Evolutionary conservation across 1,140 invertebrate species (phyloP).

Genomic region (Drosophila sp.): DNA sequence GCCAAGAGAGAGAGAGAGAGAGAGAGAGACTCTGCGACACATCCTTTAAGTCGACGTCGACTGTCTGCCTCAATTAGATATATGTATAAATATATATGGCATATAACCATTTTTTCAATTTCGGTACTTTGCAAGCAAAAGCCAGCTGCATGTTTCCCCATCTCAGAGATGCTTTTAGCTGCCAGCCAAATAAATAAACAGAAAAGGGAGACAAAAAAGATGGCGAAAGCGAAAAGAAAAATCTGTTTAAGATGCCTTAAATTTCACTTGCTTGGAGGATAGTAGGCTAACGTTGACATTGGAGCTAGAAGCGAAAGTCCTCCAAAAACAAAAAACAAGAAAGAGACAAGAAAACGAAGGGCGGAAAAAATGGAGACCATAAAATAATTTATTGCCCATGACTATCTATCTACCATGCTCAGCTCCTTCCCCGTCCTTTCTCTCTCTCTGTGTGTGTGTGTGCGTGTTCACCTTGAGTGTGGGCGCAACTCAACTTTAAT

Average conservation of each 20-base stretch:
- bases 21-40: background rate
- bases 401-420: background rate
- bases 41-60: constrained; percentile 7
- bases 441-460: background rate
- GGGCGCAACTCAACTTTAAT: constrained; percentile 53
- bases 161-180: constrained; percentile 35
- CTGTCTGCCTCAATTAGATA: constrained; percentile 18
- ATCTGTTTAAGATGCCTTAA: constrained; percentile 22
- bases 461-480: constrained; percentile 34
- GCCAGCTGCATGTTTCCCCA: constrained; percentile 21
- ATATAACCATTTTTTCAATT: constrained; percentile 6
- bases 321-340: background rate
- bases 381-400: constrained; percentile 52
- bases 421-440: background rate
- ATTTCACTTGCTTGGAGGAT: constrained; percentile 13
- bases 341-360: constrained; percentile 1
- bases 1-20: too few species aligned
- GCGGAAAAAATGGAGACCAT: constrained; percentile 19
- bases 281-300: background rate
- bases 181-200: constrained; percentile 41
- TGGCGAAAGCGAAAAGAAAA: constrained; percentile 17
- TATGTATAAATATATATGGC: constrained; percentile 8
- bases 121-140: background rate
- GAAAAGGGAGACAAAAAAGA: constrained; percentile 34
- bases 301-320: constrained; percentile 2